phyloP scores from a whole-genome alignment of 30 jellyfish, hydroid and myxozoan genomes.

The Hydractinia symbiolongicarpus region DNA sequence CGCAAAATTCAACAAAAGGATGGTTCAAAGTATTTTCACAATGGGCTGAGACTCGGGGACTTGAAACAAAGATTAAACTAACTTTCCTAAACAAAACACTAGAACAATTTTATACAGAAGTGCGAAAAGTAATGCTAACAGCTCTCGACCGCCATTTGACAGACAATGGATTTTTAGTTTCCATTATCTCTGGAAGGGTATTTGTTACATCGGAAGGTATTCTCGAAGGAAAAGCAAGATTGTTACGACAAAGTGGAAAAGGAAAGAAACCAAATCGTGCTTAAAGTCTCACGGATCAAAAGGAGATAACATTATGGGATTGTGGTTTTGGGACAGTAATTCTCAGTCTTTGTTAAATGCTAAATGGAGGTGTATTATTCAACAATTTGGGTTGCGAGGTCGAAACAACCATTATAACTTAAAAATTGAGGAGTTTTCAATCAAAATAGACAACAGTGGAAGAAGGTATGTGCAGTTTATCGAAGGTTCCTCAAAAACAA shows the following conservation, averaged over 20 bases:
- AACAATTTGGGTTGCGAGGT: conserved; percentile 2
- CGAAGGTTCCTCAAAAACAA: conserved; percentile 11
- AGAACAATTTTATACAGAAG: conserved; percentile 8
- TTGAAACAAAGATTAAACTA: not conserved
- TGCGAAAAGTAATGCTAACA: conserved; percentile 11
- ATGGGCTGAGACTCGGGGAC: not conserved
- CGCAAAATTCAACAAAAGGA: not conserved
- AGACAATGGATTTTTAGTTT: not conserved
- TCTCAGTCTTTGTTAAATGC: not conserved
- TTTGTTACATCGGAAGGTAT: not conserved
- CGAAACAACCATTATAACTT: not conserved
- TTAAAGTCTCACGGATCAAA: not conserved
- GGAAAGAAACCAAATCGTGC: not conserved
- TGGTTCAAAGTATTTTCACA: not conserved
- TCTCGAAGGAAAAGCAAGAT: conserved; percentile 18
- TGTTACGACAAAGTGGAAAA: not conserved
- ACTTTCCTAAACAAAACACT: not conserved
- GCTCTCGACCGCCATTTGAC: conserved; percentile 3
- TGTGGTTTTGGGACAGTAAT: not conserved
- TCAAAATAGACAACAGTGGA: not conserved
- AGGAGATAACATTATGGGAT: not conserved
- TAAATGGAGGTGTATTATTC: not conserved
- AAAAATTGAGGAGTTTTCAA: too few species aligned
- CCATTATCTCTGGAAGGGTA: not conserved
- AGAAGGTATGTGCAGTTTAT: not conserved